These are phyloP conservation scores for Volucella inflata DNA, from an alignment of 2,888 invertebrate genomes.

Conservation along the genomic window DNA sequence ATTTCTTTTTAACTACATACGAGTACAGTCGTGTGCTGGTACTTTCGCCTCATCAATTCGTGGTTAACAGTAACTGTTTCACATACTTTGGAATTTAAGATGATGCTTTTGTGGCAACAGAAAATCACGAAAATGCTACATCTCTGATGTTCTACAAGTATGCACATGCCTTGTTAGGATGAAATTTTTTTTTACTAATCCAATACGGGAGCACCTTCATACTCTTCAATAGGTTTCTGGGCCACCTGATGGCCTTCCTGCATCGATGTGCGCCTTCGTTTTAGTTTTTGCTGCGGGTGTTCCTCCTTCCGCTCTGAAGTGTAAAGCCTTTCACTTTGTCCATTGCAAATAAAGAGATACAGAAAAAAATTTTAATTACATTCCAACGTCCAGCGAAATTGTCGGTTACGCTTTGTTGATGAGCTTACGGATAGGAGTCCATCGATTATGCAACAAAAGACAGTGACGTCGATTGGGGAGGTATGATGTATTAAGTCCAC, in stretches of 20 bases:
- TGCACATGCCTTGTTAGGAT: conserved; percentile 25
- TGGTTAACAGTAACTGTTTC: background rate
- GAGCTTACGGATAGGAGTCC: conserved; percentile 11
- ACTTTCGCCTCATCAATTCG: conserved; percentile 1
- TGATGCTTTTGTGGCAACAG: background rate
- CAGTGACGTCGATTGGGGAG: conserved; percentile 5
- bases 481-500: conserved; percentile 16
- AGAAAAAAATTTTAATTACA: conserved; percentile 36
- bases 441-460: conserved; percentile 19
- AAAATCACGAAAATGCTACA: too few species aligned
- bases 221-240: conserved; percentile 47
- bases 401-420: conserved; percentile 43
- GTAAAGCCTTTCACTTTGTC: conserved; percentile 54
- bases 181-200: background rate
- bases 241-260: conserved; percentile 52
- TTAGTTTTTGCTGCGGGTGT: conserved; percentile 34
- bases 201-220: background rate
- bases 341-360: conserved; percentile 8
- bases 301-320: background rate
- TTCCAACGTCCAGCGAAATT: conserved; percentile 21
- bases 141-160: conserved; percentile 1
- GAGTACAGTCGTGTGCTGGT: too few species aligned
- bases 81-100: conserved; percentile 16
- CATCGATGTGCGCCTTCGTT: conserved; percentile 33
- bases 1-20: background rate